Evolutionary conservation across 1,140 invertebrate genomes (phyloP), one percentile per base, ranked within the genome.

Genomic region (Nasonia longicornis): DNA sequence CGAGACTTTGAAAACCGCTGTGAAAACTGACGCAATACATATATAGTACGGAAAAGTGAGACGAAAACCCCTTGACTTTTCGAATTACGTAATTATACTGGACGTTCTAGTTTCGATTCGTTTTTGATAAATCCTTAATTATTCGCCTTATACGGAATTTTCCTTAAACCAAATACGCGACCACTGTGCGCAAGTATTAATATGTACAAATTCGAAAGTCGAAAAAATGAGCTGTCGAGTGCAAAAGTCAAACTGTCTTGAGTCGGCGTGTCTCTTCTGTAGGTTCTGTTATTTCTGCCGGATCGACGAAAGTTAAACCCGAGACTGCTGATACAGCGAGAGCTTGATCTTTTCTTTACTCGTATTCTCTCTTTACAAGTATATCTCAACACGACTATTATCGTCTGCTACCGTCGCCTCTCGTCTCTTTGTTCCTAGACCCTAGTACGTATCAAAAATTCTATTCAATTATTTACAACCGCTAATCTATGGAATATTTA

Each of bases 381-480:
- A 22, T 64, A 67, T 29, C 26, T 67, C 70, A 72, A 81, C 75
- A 81, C 80, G 80, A 73, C 70, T 71, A 11, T n/a, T 38, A 71
- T n/a, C 29, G 69, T 71, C 10, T 66, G 48, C 38, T 72, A 77
- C 42, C 66, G 66, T 42, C 20, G 20, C 14, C 52, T 58, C 26
- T 63, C 26, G 14, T 63, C 52, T 16, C 52, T 75, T 48, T 75
- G 1, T 29, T 67, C 4, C 69, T 77, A 77, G 48, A 45, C 52
- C 70, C 66, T 77, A 82, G 75, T 82, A 82, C 76, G 80, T 82
- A 82, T 82, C 78, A 82, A 82, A 58, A 82, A 78, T 82, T 82
- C 70, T 77, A 73, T 82, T 77, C 58, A 83, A 83, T 77, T 87
- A 87, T 88, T 87, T 88, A 87, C 87, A 87, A 77, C 84, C 16